Evolutionary conservation across 2,113 vertebrate genomes (phyloP), one percentile per base, ranked within the genome.

Genomic region (Malurus elegans): DNA sequence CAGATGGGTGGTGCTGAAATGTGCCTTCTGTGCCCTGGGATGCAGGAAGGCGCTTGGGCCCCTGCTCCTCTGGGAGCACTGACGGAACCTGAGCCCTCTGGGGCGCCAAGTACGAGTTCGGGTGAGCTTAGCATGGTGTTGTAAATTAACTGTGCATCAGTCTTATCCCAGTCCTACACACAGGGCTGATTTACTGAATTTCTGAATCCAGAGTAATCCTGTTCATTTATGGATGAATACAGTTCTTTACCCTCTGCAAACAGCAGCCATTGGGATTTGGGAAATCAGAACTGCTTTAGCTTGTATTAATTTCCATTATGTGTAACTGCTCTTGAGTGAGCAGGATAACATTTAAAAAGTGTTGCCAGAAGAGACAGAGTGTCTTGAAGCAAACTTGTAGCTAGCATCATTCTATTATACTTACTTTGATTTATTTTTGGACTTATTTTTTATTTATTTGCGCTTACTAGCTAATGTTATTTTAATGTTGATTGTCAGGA

Each of bases 401-500:
- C 65, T 91, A 92, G 81, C 76, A 86, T 92, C 11, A 57, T 86
- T 65, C 79, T 79, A 72, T 91, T 91, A 94, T 89, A 93, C 61
- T 61, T 87, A n/a, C 86, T 94, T 91, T 81, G 92, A 86, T 94
- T 93, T 96, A 80, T 94, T 93, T 97, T 86, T 66, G 31, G 57
- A 19, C 65, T 93, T 81, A 71, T 74, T 91, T 94, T 96, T 92
- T 70, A 92, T 95, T 94, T 95, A 94, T 86, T 95, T 93, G 69
- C 1, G 19, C 75, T 83, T 95, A 92, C n/a, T 89, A 67, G 32
- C 44, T 79, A 42, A 84, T 91, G 80, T 92, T 89, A 81, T 62
- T 94, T 95, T 87, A 88, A 95, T 13, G 29, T 60, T 88, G 83
- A 67, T 74, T 92, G 73, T 91, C 88, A 95, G 73, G 73, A 81